These are phyloP conservation scores for Chelonus insularis DNA, from an alignment of 1,140 invertebrate genomes.

Conservation along the genomic window DNA sequence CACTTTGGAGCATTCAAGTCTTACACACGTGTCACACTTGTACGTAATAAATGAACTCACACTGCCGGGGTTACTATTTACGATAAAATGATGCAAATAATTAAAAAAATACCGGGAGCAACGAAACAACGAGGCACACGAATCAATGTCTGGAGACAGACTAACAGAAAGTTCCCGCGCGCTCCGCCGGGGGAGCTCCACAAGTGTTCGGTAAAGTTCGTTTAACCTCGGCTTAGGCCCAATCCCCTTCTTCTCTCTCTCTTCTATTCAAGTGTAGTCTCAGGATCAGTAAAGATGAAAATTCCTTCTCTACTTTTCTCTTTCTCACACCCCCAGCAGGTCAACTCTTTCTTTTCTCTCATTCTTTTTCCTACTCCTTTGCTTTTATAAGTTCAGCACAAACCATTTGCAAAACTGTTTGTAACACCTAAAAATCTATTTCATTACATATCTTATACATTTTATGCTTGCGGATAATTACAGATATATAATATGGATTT, in stretches of 20 bases:
- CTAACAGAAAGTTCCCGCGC: constrained; percentile 45
- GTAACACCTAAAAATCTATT: neutral
- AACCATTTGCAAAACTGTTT: no score
- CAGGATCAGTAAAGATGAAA: neutral
- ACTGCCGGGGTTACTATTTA: neutral
- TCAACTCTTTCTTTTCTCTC: constrained; percentile 17
- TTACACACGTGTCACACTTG: no score
- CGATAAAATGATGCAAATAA: neutral
- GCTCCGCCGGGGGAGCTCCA: constrained; percentile 45
- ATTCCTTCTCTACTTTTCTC: constrained; percentile 11
- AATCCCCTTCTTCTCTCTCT: constrained; percentile 24
- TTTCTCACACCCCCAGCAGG: constrained; percentile 14
- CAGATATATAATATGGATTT: neutral
- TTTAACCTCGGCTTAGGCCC: constrained; percentile 24
- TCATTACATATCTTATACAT: neutral
- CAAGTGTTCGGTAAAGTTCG: constrained; percentile 22
- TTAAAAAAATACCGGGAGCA: constrained; percentile 5
- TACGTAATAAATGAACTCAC: no score
- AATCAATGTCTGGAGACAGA: constrained; percentile 48
- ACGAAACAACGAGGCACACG: constrained; percentile 36
- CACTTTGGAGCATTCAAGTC: no score
- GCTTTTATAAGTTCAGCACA: neutral
- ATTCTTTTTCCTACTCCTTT: constrained; percentile 10
- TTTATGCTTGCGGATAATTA: neutral
- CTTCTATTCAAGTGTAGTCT: constrained; percentile 12